Conservation (phyloP, 2,888 invertebrate genomes). For the Callyntrura guangdongensis region DNA sequence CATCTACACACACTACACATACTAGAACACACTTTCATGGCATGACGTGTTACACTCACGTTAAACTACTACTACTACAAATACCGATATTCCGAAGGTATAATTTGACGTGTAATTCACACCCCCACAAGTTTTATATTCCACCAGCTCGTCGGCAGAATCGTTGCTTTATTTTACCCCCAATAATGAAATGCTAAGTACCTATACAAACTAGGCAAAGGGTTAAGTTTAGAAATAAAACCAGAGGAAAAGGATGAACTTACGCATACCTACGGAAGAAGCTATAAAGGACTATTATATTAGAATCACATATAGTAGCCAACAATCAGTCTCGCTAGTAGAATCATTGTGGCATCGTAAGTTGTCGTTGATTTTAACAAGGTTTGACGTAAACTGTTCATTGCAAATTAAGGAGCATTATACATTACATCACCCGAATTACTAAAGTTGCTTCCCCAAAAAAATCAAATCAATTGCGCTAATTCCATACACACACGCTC, state of each 20-base stretch:
- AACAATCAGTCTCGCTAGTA: constrained; percentile 29
- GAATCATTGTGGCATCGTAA: constrained; percentile 47
- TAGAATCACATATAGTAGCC: not conserved
- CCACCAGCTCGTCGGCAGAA: not conserved
- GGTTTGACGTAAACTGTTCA: constrained; percentile 40
- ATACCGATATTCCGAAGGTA: constrained; percentile 51
- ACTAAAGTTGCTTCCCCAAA: not conserved
- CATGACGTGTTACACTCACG: constrained; percentile 35
- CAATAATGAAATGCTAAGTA: constrained; percentile 10
- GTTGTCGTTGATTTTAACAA: constrained; percentile 43
- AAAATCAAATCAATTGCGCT: not conserved
- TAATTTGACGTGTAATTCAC: constrained; percentile 56
- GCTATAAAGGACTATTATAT: not conserved
- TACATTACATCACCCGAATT: not conserved
- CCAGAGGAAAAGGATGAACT: not conserved
- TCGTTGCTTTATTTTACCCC: not conserved
- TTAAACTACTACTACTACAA: constrained; percentile 45
- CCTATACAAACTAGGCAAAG: not conserved
- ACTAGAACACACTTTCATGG: not conserved
- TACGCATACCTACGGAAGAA: not conserved
- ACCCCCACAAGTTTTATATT: constrained; percentile 58
- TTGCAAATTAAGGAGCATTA: constrained; percentile 49
- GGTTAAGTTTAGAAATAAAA: not conserved
- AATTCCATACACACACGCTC: not conserved
- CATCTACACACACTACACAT: not conserved